Percentiles rank a stretch among this genome's conserved stretches.
These are phyloP conservation scores for Anhinga anhinga DNA, from an alignment of 2,113 vertebrate genomes.

Conservation along the genomic window DNA sequence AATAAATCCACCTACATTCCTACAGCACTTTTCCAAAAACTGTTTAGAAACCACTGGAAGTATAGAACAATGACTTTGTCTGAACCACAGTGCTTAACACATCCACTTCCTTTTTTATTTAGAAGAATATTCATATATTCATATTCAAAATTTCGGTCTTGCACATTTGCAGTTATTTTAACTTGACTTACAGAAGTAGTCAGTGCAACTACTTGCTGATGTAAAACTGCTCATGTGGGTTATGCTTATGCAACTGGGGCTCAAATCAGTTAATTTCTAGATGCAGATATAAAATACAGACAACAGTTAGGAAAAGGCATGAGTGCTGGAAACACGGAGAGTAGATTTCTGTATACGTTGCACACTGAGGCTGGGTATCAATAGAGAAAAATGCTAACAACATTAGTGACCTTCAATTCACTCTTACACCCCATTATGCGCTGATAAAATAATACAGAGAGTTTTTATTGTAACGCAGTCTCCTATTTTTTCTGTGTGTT, in stretches of 20 bases:
- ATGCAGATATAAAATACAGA: background rate
- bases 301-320: background rate
- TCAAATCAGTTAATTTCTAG: background rate
- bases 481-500: background rate
- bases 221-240: background rate
- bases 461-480: background rate
- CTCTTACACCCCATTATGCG: background rate
- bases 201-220: background rate
- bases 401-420: background rate
- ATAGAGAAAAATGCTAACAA: background rate
- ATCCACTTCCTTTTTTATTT: background rate
- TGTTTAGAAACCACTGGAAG: background rate
- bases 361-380: background rate
- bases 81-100: background rate
- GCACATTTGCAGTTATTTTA: background rate
- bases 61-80: background rate
- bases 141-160: background rate
- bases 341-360: background rate
- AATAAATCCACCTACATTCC: background rate
- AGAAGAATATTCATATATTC: background rate
- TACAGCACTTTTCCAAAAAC: background rate
- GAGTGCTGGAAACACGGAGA: background rate
- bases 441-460: background rate
- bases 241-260: background rate
- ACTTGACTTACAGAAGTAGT: background rate